phyloP scores from a whole-genome alignment of 2,113 vertebrate genomes.

The Macquaria ambigua region DNA sequence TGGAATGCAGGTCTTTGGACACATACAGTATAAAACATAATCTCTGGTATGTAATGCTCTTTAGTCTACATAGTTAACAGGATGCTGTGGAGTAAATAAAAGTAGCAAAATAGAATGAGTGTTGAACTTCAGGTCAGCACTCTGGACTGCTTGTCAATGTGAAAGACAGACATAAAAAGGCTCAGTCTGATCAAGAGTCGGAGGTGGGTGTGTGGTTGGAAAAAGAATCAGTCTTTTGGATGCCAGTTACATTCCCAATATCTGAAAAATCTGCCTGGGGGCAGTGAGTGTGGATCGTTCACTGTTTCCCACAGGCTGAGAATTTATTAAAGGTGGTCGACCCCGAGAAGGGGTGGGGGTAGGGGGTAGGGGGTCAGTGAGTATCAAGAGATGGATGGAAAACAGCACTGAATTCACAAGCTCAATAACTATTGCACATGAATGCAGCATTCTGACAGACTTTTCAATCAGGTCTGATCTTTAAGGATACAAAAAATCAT shows the following conservation, averaged over 20 bases:
- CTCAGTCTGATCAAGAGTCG: constrained; percentile 25
- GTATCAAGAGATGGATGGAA: constrained; percentile 4
- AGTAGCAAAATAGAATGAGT: constrained; percentile 12
- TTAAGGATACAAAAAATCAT: background rate
- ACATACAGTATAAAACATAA: background rate
- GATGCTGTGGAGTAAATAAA: constrained; percentile 12
- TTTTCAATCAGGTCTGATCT: background rate
- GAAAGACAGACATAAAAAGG: constrained; percentile 16
- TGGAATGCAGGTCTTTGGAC: background rate
- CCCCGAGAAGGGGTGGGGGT: background rate
- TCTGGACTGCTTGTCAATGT: constrained; percentile 3
- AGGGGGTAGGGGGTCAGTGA: background rate
- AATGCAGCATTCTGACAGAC: background rate
- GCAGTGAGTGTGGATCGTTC: constrained; percentile 7
- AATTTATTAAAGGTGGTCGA: constrained; percentile 36
- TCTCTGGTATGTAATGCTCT: constrained; percentile 10
- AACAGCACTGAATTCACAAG: constrained; percentile 2
- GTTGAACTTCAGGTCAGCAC: constrained; percentile 17
- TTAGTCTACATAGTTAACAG: constrained; percentile 1
- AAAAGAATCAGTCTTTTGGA: constrained; percentile 6
- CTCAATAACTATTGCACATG: background rate
- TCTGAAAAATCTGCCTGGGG: constrained; percentile 36
- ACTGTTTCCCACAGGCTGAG: constrained; percentile 33
- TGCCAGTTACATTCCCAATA: constrained; percentile 23
- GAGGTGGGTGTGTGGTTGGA: constrained; percentile 13